These are phyloP conservation scores for Amblyjoppa proteus DNA, from an alignment of 2,888 invertebrate genomes.

Conservation along the genomic window DNA sequence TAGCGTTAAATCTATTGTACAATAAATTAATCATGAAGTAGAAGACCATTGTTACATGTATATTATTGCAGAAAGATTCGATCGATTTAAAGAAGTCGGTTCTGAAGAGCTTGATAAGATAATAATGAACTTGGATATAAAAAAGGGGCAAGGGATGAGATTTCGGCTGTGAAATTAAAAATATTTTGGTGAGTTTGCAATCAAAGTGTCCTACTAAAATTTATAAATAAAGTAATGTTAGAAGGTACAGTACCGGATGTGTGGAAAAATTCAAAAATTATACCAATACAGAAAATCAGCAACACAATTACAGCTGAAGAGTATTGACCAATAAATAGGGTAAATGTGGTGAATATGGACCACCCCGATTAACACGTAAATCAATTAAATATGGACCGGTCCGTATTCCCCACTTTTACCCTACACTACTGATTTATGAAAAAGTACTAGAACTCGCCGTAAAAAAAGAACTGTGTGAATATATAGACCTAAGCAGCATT, in stretches of 20 bases:
- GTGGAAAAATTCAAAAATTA: conserved; percentile 48
- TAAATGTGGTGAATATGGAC: no score
- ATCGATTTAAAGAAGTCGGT: conserved; percentile 11
- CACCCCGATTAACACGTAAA: no score
- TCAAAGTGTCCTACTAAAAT: neutral
- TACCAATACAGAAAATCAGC: conserved; percentile 47
- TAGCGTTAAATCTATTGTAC: conserved; percentile 3
- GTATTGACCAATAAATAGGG: conserved; percentile 61
- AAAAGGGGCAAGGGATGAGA: neutral
- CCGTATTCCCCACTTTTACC: no score
- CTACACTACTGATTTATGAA: conserved; percentile 58
- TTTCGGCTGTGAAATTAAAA: conserved; percentile 20
- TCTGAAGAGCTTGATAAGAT: conserved; percentile 1
- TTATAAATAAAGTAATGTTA: conserved; percentile 32
- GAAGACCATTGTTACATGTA: neutral
- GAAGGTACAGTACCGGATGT: conserved; percentile 32
- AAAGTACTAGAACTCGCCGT: conserved; percentile 62
- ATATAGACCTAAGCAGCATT: conserved; percentile 58
- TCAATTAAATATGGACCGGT: no score
- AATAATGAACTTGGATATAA: conserved; percentile 6
- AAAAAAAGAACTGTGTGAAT: conserved; percentile 50
- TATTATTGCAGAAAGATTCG: neutral
- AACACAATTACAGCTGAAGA: conserved; percentile 52
- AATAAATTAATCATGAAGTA: neutral
- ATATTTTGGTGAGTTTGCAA: neutral